Conservation (phyloP, 1,140 invertebrate genomes). For the Choristoneura fumiferana region DNA sequence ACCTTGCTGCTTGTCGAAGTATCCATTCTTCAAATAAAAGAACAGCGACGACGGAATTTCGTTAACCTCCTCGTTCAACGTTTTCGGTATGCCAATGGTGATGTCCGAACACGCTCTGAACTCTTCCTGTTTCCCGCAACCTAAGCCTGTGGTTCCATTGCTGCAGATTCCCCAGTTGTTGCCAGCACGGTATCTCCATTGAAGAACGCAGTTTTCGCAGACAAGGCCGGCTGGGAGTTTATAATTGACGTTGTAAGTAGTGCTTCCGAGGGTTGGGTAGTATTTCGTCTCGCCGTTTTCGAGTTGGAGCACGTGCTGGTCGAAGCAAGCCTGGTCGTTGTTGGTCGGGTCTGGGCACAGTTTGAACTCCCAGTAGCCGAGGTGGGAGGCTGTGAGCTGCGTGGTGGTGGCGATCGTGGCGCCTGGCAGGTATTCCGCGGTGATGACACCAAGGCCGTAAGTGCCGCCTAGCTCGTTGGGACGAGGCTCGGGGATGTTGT, state of each 20-base stretch:
- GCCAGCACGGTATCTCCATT: slow-evolving; percentile 89
- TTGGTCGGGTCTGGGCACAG: slow-evolving; percentile 81
- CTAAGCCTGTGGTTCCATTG: slow-evolving; percentile 82
- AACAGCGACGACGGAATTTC: slow-evolving; percentile 27
- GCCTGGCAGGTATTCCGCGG: slow-evolving; percentile 83
- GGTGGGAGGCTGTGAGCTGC: slow-evolving; percentile 87
- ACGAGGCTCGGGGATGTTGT: slow-evolving; percentile 83
- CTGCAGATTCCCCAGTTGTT: slow-evolving; percentile 88
- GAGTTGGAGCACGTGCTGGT: slow-evolving; percentile 82
- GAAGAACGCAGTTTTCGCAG: slow-evolving; percentile 88
- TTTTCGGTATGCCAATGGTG: slow-evolving; percentile 75
- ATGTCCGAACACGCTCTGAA: slow-evolving; percentile 92
- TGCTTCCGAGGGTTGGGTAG: slow-evolving; percentile 86
- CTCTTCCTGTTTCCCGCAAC: slow-evolving; percentile 92
- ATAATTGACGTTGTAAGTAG: slow-evolving; percentile 84
- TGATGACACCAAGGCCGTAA: slow-evolving; percentile 87
- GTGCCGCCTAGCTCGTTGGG: slow-evolving; percentile 90
- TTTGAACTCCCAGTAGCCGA: slow-evolving; percentile 92
- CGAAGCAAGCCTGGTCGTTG: slow-evolving; percentile 86
- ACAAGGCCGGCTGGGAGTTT: slow-evolving; percentile 82
- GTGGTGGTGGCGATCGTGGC: slow-evolving; percentile 84
- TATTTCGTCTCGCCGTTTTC: slow-evolving; percentile 78
- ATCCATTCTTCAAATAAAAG: slow-evolving; percentile 30
- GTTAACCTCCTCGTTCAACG: slow-evolving; percentile 16
- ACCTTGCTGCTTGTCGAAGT: slow-evolving; percentile 29